A percentile compares a stretch with the other conserved stretches of the same genome.
Conservation (phyloP, 1,140 invertebrate genomes). For the Bemisia tabaci region DNA sequence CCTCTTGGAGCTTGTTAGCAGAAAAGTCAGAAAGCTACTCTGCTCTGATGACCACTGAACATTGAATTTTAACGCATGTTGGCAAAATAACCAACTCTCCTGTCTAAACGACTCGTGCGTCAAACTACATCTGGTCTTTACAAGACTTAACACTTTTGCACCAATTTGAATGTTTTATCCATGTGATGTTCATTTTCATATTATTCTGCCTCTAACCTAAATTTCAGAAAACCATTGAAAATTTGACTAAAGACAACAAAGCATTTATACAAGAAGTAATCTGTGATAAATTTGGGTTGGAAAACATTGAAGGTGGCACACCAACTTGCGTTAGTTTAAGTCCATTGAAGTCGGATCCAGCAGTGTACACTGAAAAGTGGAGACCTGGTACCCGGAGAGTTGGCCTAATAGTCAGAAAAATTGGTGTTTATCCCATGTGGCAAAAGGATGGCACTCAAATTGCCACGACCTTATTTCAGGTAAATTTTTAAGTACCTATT, state of each 20-base stretch:
- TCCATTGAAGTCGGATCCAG: constrained; percentile 41
- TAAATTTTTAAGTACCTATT: constrained; percentile 29
- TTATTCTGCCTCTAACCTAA: too few relatives aligned
- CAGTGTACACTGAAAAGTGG: constrained; percentile 45
- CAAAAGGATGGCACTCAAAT: constrained; percentile 67
- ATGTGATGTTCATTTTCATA: not conserved
- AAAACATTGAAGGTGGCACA: constrained; percentile 31
- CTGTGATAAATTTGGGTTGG: constrained; percentile 43
- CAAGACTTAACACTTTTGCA: not conserved
- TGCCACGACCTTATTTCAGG: constrained; percentile 70
- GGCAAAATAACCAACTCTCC: not conserved
- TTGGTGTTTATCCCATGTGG: constrained; percentile 89
- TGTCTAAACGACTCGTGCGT: not conserved
- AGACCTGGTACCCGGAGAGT: constrained; percentile 44
- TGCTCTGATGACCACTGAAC: too few relatives aligned
- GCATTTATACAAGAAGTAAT: constrained; percentile 68
- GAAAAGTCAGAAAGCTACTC: not conserved
- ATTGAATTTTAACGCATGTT: not conserved
- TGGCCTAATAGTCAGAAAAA: constrained; percentile 83
- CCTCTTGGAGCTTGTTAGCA: too few relatives aligned
- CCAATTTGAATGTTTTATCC: not conserved
- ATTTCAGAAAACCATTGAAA: constrained; percentile 49
- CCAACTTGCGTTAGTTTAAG: constrained; percentile 33
- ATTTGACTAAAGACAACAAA: constrained; percentile 62
- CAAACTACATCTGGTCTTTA: not conserved